Evolutionary conservation across 2,797 vertebrate species (phyloP).

Genomic region (Enteromius paludinosus): DNA sequence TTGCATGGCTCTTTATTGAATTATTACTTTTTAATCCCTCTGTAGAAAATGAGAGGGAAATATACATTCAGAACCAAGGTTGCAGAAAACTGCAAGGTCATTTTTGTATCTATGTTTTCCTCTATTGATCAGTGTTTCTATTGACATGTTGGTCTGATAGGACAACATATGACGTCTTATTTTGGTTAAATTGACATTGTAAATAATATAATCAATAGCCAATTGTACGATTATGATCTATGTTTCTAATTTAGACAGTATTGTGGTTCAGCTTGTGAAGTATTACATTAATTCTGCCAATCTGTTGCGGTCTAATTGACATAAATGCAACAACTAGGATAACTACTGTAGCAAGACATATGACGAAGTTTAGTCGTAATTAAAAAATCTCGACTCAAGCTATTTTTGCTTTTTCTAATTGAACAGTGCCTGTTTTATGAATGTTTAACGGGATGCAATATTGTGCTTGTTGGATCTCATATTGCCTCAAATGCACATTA

Average conservation of each 20-base stretch:
- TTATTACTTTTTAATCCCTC: not conserved
- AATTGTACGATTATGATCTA: constrained; percentile 6
- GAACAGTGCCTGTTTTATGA: not conserved
- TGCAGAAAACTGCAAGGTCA: not conserved
- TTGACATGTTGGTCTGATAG: not conserved
- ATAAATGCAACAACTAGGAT: not conserved
- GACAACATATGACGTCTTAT: not conserved
- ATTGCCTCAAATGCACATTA: constrained; percentile 31
- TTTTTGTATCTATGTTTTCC: not conserved
- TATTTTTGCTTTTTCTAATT: constrained; percentile 23
- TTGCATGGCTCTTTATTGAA: not conserved
- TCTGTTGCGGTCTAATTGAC: not conserved
- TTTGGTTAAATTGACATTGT: not conserved
- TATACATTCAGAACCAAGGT: not conserved
- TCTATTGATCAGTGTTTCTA: not conserved
- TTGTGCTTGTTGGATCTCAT: constrained; percentile 15
- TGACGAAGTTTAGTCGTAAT: not conserved
- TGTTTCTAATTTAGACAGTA: not conserved
- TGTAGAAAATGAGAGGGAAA: not conserved
- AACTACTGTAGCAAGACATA: not conserved
- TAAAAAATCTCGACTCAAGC: not conserved
- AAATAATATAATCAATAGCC: constrained; percentile 13
- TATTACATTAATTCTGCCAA: not conserved
- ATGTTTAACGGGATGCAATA: constrained; percentile 31
- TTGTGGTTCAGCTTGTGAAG: not conserved